Evolutionary conservation across 2,888 invertebrate species (phyloP), one percentile per base, ranked within the genome.

Genomic region (Tenthredo distinguenda): DNA sequence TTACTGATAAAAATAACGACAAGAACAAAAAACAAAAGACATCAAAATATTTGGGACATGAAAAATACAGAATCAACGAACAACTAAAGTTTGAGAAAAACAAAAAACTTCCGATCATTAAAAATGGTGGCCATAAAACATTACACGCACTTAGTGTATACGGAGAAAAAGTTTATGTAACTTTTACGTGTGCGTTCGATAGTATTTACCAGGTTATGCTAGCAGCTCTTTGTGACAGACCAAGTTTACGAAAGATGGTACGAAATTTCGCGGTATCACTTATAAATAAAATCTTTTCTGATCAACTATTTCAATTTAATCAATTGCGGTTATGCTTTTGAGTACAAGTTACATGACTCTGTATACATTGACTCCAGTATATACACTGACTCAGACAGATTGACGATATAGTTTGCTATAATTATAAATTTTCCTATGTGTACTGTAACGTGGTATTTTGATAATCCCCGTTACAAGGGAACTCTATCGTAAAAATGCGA

Each of bases 141-240:
- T 77, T 77, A 26, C 77, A 50, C 18, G 47, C 77, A 31, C 77
- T 50, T 0, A 77, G 10, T 12, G 50, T 76, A 7, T 9, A 76
- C 43, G 76, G 76, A 21, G n/a, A 47, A 26, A 76, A 76, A 47
- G 47, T 76, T 9, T 76, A 47, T 47, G 47, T 76, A n/a, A 76
- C 31, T 43, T 47, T 21, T 18, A 76, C 47, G 47, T 76, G 76
- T 76, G 21, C 43, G 47, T 76, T 76, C 26, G 76, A 76, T 26
- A 76, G 76, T n/a, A 47, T 76, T 18, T 76, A 76, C 21, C 76
- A 76, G 43, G 50, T 76, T 6, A 10, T 76, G 47, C 47, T 76
- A 21, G 76, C 76, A 76, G 76, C 76, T 47, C 12, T 76, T 76
- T 76, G 76, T 34, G 76, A 76, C 76, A 76, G 76, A 50, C 43